Percentiles rank a stretch among this genome's conserved stretches.
These are phyloP conservation scores for Micrasema longulum DNA, from an alignment of 1,140 invertebrate species.

Conservation along the genomic window DNA sequence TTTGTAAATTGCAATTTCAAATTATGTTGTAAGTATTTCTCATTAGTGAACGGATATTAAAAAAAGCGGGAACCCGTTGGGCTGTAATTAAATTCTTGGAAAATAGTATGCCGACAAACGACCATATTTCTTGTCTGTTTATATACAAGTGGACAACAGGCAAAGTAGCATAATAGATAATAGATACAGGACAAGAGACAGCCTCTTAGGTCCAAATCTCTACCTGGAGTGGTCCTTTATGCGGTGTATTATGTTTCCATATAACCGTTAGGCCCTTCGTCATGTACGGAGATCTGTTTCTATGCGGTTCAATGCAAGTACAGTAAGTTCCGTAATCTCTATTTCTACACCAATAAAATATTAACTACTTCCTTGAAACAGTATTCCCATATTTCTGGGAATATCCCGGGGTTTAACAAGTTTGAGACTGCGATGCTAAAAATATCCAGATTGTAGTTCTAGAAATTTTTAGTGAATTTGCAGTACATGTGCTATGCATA, in stretches of 20 bases:
- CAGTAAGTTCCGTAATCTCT: too few species aligned
- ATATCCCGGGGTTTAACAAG: too few species aligned
- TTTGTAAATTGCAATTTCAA: too few species aligned
- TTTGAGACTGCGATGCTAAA: too few species aligned
- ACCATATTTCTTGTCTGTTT: conserved; percentile 10
- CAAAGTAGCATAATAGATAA: conserved; percentile 8
- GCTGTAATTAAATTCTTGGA: conserved; percentile 14
- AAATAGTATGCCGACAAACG: conserved; percentile 24
- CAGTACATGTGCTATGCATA: too few species aligned
- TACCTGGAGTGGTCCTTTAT: conserved; percentile 33
- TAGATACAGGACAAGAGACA: conserved; percentile 10
- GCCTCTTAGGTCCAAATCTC: conserved; percentile 12
- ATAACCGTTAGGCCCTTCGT: conserved; percentile 12
- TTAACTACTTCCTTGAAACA: too few species aligned
- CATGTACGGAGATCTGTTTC: neutral
- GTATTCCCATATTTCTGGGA: too few species aligned
- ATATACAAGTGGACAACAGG: conserved; percentile 19
- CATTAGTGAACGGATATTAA: conserved; percentile 14
- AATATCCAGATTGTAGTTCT: too few species aligned
- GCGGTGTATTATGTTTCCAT: conserved; percentile 8
- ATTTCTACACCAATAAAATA: too few species aligned
- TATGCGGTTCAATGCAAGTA: too few species aligned
- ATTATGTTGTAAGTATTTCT: too few species aligned
- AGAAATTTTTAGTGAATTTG: too few species aligned
- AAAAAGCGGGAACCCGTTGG: conserved; percentile 17